These are phyloP conservation scores for Batillaria attramentaria DNA, from an alignment of 1,140 invertebrate genomes.

Conservation along the genomic window DNA sequence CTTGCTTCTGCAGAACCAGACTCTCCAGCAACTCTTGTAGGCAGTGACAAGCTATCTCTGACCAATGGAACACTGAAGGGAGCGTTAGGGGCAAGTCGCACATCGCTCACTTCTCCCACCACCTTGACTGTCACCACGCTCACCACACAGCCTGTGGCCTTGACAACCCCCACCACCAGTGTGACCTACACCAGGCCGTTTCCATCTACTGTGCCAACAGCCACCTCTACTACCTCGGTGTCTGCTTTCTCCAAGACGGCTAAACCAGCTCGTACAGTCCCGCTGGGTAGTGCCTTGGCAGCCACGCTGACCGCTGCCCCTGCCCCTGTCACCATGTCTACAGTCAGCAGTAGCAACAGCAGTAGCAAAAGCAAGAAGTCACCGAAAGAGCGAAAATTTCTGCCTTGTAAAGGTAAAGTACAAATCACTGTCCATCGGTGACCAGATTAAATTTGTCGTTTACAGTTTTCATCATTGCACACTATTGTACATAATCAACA, in stretches of 20 bases:
- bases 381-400: conserved; percentile 46
- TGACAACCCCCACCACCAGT: conserved; percentile 25
- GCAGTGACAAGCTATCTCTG: conserved; percentile 35
- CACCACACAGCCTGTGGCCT: conserved; percentile 27
- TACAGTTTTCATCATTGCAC: background rate
- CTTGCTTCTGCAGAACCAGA: background rate
- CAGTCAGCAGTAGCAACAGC: background rate
- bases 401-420: conserved; percentile 75
- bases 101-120: background rate
- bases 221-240: conserved; percentile 32
- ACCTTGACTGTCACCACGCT: conserved; percentile 36
- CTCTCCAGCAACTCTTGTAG: conserved; percentile 11
- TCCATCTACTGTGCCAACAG: conserved; percentile 29
- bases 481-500: background rate
- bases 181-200: conserved; percentile 30
- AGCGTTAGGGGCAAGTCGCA: background rate
- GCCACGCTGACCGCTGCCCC: conserved; percentile 18
- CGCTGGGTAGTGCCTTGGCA: conserved; percentile 27
- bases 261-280: conserved; percentile 19
- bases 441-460: background rate
- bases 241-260: conserved; percentile 37
- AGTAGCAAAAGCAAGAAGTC: conserved; percentile 40
- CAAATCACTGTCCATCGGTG: background rate
- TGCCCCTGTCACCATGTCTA: conserved; percentile 12
- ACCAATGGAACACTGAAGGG: conserved; percentile 33